Conservation (phyloP, 2,888 invertebrate genomes). For the Ochlodes sylvanus region DNA sequence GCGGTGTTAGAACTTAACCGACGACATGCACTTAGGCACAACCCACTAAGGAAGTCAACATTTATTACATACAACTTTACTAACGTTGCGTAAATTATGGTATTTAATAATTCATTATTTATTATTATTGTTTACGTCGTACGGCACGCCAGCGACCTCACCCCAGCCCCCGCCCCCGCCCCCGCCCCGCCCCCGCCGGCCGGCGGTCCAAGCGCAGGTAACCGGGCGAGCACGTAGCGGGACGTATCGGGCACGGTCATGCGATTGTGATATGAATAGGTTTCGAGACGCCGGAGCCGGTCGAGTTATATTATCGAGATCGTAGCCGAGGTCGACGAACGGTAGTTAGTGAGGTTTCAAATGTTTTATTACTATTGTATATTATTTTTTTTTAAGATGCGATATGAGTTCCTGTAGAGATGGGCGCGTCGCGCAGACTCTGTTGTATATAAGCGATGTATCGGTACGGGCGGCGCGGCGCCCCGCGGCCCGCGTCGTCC, state of each 20-base stretch:
- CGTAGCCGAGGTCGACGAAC: slow-evolving; percentile 80
- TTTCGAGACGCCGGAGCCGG: slow-evolving; percentile 82
- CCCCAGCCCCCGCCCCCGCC: no score
- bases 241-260: slow-evolving; percentile 83
- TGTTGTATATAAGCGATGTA: slow-evolving; percentile 82
- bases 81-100: slow-evolving; percentile 2
- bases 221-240: slow-evolving; percentile 80
- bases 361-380: slow-evolving; percentile 84
- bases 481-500: slow-evolving; percentile 61
- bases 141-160: background rate
- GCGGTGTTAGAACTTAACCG: background rate
- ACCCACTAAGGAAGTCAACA: background rate
- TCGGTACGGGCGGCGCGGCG: slow-evolving; percentile 59
- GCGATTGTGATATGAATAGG: slow-evolving; percentile 85
- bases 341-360: slow-evolving; percentile 85
- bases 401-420: slow-evolving; percentile 85
- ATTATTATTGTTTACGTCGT: background rate
- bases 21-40: slow-evolving; percentile 6
- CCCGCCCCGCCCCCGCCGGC: background rate
- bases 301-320: slow-evolving; percentile 80
- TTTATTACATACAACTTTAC: background rate
- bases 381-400: slow-evolving; percentile 82
- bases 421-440: slow-evolving; percentile 73
- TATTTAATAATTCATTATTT: slow-evolving; percentile 4
- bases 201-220: slow-evolving; percentile 17